Conservation (phyloP, 2,113 vertebrate genomes). For the Brachypteracias leptosomus region DNA sequence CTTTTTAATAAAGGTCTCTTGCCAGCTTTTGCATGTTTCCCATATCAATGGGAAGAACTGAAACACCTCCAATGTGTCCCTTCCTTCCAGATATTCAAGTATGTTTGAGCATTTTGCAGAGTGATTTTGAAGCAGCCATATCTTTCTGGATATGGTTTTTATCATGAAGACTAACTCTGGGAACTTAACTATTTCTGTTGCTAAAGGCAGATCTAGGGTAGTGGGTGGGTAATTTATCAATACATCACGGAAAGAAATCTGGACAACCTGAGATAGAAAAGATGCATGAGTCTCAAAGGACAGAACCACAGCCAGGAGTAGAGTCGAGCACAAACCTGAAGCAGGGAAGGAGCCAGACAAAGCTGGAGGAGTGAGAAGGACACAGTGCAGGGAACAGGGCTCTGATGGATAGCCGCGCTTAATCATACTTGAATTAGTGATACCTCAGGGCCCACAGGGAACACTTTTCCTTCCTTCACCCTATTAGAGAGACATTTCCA, state of each 20-base stretch:
- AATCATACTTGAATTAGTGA: neutral
- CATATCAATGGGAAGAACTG: neutral
- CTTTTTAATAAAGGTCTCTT: neutral
- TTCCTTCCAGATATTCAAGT: neutral
- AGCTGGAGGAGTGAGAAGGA: neutral
- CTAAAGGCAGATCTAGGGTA: neutral
- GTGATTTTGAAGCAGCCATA: neutral
- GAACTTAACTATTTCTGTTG: neutral
- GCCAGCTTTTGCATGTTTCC: slow-evolving; percentile 2
- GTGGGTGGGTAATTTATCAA: neutral
- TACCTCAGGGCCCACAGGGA: neutral
- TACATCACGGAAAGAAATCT: neutral
- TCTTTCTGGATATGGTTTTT: neutral
- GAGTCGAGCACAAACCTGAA: neutral
- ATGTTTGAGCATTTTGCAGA: neutral
- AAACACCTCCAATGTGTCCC: neutral
- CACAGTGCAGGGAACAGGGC: neutral
- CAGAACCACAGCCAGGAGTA: neutral
- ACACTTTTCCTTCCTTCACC: neutral
- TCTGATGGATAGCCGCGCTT: neutral
- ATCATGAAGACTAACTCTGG: neutral
- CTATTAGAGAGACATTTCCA: neutral
- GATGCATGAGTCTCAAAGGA: neutral
- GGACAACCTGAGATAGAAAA: neutral
- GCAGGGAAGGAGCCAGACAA: neutral